Percentiles rank a stretch among this genome's conserved stretches.
Conservation (phyloP, 2,797 vertebrate species). For the Cichlasoma orientale region DNA sequence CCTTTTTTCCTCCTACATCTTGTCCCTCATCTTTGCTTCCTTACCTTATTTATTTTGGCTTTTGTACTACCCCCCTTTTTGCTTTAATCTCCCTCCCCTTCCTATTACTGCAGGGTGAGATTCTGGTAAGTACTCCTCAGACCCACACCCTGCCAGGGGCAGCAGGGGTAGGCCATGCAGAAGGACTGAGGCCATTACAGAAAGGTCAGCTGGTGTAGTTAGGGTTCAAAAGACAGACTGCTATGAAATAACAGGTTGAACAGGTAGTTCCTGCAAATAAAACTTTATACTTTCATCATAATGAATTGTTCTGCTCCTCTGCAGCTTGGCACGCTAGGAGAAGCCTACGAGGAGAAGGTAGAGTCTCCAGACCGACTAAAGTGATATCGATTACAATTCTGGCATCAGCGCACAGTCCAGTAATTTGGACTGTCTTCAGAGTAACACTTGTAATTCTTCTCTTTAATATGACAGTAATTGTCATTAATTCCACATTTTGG, state of each 20-base stretch:
- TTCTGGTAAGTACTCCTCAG: conserved; percentile 94
- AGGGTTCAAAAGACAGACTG: conserved; percentile 18
- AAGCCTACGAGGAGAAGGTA: conserved; percentile 80
- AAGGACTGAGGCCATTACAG: conserved; percentile 73
- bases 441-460: conserved; percentile 58
- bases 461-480: conserved; percentile 73
- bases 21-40: conserved; percentile 42
- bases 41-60: conserved; percentile 59
- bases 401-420: conserved; percentile 50
- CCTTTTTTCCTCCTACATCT: conserved; percentile 41
- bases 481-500: conserved; percentile 57
- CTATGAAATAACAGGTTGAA: conserved; percentile 12
- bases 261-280: conserved; percentile 12
- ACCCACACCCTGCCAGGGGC: conserved; percentile 70
- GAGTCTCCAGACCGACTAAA: conserved; percentile 60
- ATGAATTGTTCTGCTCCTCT: conserved; percentile 65
- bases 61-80: conserved; percentile 53
- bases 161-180: conserved; percentile 76
- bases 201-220: conserved; percentile 50
- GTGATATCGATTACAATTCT: conserved; percentile 19
- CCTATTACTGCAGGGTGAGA: conserved; percentile 89
- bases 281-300: conserved; percentile 19
- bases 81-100: conserved; percentile 57
- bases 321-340: conserved; percentile 74
- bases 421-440: conserved; percentile 74